Percentiles rank a stretch among this genome's conserved stretches.
These are phyloP conservation scores for Drosophila arawakana DNA, from an alignment of 1,140 invertebrate species.

Conservation along the genomic window DNA sequence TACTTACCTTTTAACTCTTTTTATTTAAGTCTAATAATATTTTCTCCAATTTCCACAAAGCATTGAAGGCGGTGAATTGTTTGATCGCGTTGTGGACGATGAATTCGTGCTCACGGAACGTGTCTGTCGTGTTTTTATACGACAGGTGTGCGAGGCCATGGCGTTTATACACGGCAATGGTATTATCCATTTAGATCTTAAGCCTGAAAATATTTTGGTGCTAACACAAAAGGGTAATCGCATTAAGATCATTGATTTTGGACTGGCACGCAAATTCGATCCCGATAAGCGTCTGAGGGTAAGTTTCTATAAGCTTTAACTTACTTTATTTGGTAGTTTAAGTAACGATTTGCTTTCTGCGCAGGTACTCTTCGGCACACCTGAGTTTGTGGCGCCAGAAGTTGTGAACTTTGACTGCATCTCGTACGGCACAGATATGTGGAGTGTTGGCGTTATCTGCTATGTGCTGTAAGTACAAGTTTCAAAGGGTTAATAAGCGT, in stretches of 20 bases:
- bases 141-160: slow-evolving; percentile 98
- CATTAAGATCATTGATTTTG: slow-evolving; percentile 99
- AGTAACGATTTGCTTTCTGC: neutral
- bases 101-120: slow-evolving; percentile 98
- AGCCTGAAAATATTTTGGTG: slow-evolving; percentile 99
- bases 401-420: slow-evolving; percentile 99
- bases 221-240: slow-evolving; percentile 97
- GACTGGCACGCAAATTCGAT: slow-evolving; percentile 96
- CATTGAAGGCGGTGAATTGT: slow-evolving; percentile 98
- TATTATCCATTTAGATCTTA: slow-evolving; percentile 98
- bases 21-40: neutral
- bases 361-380: slow-evolving; percentile 97
- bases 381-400: slow-evolving; percentile 99
- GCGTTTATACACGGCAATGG: slow-evolving; percentile 97
- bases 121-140: slow-evolving; percentile 97
- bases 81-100: slow-evolving; percentile 98
- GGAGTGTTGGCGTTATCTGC: slow-evolving; percentile 98
- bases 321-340: too few relatives aligned
- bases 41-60: slow-evolving; percentile 85
- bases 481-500: neutral
- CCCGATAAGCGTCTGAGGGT: slow-evolving; percentile 94
- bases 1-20: neutral
- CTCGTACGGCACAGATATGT: slow-evolving; percentile 97
- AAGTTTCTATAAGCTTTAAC: neutral
- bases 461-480: slow-evolving; percentile 96